Conservation (phyloP, 2,888 invertebrate genomes). For the Chrysomela aeneicollis region DNA sequence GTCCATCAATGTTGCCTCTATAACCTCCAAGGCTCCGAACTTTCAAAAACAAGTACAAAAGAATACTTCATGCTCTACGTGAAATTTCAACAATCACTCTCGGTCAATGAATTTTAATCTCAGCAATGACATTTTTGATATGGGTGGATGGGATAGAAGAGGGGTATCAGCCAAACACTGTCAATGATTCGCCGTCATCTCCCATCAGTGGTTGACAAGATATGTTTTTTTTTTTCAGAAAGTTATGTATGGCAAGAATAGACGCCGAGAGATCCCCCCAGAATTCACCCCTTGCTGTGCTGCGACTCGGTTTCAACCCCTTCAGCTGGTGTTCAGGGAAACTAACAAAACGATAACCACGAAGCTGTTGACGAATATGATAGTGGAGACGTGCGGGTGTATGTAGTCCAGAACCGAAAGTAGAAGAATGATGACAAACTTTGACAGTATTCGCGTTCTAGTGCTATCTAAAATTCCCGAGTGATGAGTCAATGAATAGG, state of each 20-base stretch:
- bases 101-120: too few relatives aligned
- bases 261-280: slow-evolving; percentile 56
- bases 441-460: slow-evolving; percentile 42
- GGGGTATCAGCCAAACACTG: too few relatives aligned
- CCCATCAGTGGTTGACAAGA: too few relatives aligned
- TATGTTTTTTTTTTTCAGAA: slow-evolving; percentile 66
- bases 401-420: slow-evolving; percentile 63
- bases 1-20: too few relatives aligned
- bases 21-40: too few relatives aligned
- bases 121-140: too few relatives aligned
- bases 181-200: too few relatives aligned
- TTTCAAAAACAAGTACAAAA: too few relatives aligned
- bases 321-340: slow-evolving; percentile 82
- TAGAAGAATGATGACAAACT: slow-evolving; percentile 11
- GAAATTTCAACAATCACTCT: too few relatives aligned
- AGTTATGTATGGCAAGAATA: slow-evolving; percentile 69
- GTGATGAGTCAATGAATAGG: slow-evolving; percentile 8
- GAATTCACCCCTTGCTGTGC: slow-evolving; percentile 88
- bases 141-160: too few relatives aligned
- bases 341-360: slow-evolving; percentile 80
- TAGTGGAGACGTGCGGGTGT: slow-evolving; percentile 90
- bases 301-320: slow-evolving; percentile 80
- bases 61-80: too few relatives aligned
- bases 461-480: slow-evolving; percentile 37
- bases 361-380: slow-evolving; percentile 86